Conservation (phyloP, 2,113 vertebrate genomes). For the Strigops habroptila region DNA sequence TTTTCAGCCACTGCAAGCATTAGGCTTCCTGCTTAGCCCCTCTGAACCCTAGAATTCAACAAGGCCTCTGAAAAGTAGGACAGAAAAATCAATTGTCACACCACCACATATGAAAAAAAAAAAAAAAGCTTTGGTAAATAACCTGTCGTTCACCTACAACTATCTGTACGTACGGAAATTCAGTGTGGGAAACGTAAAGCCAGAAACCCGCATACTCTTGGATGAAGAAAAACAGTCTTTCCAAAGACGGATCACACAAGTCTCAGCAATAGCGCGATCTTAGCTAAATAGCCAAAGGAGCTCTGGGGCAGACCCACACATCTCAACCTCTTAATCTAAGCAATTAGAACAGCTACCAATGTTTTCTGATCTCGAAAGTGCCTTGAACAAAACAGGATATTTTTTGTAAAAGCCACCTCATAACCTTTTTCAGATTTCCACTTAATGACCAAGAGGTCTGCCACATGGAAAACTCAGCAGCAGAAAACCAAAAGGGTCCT, state of each 20-base stretch:
- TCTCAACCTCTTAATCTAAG: neutral
- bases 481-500: neutral
- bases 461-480: neutral
- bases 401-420: neutral
- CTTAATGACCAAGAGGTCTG: neutral
- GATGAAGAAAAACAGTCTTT: neutral
- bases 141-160: neutral
- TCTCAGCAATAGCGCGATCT: neutral
- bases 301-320: neutral
- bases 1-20: neutral
- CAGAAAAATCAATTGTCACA: neutral
- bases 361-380: neutral
- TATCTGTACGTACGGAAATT: neutral
- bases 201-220: neutral
- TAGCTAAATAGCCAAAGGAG: neutral
- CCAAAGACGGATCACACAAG: neutral
- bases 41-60: neutral
- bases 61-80: neutral
- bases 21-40: neutral
- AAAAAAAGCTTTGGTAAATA: neutral
- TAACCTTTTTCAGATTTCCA: neutral
- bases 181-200: neutral
- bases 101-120: neutral
- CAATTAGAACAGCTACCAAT: neutral
- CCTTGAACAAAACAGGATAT: neutral